Evolutionary conservation across 2,113 vertebrate genomes (phyloP).

Genomic region (Barnardius zonarius): DNA sequence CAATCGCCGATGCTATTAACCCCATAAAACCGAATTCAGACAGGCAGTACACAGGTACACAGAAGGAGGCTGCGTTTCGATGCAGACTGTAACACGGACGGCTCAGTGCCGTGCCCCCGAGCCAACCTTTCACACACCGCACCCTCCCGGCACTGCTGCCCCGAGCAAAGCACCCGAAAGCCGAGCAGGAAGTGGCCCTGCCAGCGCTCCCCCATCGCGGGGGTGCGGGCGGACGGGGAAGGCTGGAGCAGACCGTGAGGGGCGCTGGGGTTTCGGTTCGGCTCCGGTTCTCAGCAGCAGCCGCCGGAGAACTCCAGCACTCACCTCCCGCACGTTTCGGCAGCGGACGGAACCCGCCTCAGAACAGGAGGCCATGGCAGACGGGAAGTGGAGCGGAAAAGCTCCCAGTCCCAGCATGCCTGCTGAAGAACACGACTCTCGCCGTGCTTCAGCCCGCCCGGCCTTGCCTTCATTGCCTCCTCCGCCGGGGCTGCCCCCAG

Average conservation of each 20-base stretch:
- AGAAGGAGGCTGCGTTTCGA: accelerated
- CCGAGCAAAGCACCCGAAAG: background rate
- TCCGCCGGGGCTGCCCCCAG: background rate
- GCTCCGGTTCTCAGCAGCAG: background rate
- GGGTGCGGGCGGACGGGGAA: background rate
- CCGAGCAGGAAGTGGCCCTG: accelerated
- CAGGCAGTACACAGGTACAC: accelerated
- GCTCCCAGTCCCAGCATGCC: constrained; percentile 32
- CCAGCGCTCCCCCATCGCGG: background rate
- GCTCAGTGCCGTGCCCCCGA: background rate
- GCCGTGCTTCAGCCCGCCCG: background rate
- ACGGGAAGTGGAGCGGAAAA: background rate
- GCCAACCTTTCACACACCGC: background rate
- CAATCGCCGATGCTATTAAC: background rate
- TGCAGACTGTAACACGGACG: accelerated
- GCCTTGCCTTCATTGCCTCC: background rate
- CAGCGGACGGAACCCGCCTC: accelerated
- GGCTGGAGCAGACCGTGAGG: background rate
- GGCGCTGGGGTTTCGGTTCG: no score
- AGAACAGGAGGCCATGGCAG: accelerated
- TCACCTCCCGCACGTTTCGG: background rate
- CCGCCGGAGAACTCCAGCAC: background rate
- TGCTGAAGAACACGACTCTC: background rate
- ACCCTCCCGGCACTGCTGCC: background rate
- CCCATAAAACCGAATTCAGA: accelerated